Conservation (phyloP, 2,888 invertebrate genomes). For the Phalera bucephala region DNA sequence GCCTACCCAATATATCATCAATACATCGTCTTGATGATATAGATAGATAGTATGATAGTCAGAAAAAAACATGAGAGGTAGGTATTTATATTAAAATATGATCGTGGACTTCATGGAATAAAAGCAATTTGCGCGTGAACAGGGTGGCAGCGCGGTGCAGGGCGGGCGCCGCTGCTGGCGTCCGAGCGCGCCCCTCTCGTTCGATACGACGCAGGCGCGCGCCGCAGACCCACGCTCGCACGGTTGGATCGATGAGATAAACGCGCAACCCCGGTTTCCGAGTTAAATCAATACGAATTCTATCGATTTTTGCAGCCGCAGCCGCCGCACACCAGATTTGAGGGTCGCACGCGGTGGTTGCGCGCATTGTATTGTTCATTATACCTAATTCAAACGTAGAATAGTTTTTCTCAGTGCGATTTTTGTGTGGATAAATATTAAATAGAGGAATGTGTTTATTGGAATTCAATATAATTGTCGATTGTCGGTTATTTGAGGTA, state of each 20-base stretch:
- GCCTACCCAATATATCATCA: too few species aligned
- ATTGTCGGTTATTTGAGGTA: conserved; percentile 9
- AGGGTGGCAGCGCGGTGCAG: conserved; percentile 56
- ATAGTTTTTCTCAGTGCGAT: conserved; percentile 12
- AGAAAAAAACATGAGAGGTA: too few species aligned
- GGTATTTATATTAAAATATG: too few species aligned
- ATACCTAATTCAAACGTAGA: conserved; percentile 17
- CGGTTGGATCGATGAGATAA: conserved; percentile 88
- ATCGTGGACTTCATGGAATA: conserved; percentile 12
- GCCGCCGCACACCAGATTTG: conserved; percentile 79
- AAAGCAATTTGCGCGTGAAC: conserved; percentile 71
- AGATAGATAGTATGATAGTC: too few species aligned
- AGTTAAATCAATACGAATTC: conserved; percentile 87
- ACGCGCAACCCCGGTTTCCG: conserved; percentile 88
- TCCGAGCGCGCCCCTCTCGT: conserved; percentile 44
- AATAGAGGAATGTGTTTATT: conserved; percentile 7
- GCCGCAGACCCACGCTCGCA: conserved; percentile 45
- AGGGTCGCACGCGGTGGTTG: conserved; percentile 81
- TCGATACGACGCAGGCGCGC: conserved; percentile 64
- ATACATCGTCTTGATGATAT: too few species aligned
- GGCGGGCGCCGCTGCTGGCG: conserved; percentile 47
- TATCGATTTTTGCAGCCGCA: conserved; percentile 89
- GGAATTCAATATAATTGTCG: conserved; percentile 1
- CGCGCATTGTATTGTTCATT: conserved; percentile 51
- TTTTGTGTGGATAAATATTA: conserved; percentile 6